Evolutionary conservation across 2,113 vertebrate species (phyloP).

Genomic region (Ictidomys tridecemlineatus): DNA sequence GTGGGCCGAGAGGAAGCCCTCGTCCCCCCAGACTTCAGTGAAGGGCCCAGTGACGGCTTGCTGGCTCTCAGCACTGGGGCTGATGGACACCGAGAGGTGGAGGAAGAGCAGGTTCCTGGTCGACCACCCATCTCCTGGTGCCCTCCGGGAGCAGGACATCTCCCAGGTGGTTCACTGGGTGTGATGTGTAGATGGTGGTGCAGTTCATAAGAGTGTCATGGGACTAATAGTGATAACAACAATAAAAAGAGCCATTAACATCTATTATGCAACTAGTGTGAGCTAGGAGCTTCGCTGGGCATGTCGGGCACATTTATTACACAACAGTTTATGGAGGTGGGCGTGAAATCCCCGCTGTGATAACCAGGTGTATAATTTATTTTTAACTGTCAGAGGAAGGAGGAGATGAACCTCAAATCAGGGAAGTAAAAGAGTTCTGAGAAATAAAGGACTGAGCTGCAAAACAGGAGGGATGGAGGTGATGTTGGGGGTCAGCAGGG

Average conservation of each 20-base stretch:
- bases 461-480: not conserved
- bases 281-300: not conserved
- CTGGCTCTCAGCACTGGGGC: not conserved
- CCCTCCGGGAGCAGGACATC: no score
- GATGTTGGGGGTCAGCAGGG: not conserved
- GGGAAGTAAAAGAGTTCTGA: not conserved
- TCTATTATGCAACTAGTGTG: not conserved
- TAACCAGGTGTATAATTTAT: not conserved
- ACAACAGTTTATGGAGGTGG: not conserved
- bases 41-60: not conserved
- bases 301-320: not conserved
- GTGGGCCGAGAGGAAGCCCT: not conserved
- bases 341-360: not conserved
- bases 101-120: not conserved
- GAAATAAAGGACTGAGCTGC: not conserved
- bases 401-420: not conserved
- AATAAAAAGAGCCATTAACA: conserved; percentile 5
- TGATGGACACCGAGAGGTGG: not conserved
- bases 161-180: not conserved
- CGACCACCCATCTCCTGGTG: no score
- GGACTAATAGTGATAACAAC: not conserved
- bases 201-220: not conserved
- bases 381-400: conserved; percentile 33
- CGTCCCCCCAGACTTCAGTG: not conserved
- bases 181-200: not conserved